phyloP scores from a whole-genome alignment of 1,140 invertebrate species.

The Nasonia giraulti region DNA sequence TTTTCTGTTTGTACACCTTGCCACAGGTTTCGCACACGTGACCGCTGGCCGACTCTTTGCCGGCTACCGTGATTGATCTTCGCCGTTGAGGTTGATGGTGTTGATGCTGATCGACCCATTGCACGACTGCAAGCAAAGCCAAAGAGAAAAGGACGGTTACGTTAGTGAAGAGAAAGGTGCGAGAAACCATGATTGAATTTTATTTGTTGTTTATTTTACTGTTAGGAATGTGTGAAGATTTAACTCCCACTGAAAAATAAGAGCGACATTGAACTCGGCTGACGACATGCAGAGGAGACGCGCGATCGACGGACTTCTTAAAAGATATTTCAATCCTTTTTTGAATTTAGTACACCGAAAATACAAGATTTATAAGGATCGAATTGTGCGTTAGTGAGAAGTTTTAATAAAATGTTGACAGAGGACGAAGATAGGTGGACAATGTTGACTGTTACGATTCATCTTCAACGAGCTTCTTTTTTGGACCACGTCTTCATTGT shows the following conservation, averaged over 20 bases:
- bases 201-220: background rate
- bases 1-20: slow-evolving; percentile 73
- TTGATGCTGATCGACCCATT: slow-evolving; percentile 43
- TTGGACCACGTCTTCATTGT: too few species aligned
- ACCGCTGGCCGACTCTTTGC: slow-evolving; percentile 30
- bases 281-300: background rate
- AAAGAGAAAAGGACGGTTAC: slow-evolving; percentile 51
- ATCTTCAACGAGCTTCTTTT: background rate
- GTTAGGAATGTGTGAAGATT: background rate
- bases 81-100: slow-evolving; percentile 14
- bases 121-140: slow-evolving; percentile 55
- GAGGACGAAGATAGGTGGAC: background rate
- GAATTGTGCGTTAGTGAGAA: too few species aligned
- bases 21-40: slow-evolving; percentile 61
- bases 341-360: background rate
- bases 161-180: slow-evolving; percentile 25
- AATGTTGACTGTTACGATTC: background rate
- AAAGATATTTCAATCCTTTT: background rate
- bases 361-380: too few species aligned
- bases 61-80: background rate
- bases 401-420: background rate
- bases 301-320: background rate
- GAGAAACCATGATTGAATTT: background rate
- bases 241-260: background rate
- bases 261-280: background rate